Evolutionary conservation across 2,888 invertebrate species (phyloP).

Genomic region (Lysandra coridon): DNA sequence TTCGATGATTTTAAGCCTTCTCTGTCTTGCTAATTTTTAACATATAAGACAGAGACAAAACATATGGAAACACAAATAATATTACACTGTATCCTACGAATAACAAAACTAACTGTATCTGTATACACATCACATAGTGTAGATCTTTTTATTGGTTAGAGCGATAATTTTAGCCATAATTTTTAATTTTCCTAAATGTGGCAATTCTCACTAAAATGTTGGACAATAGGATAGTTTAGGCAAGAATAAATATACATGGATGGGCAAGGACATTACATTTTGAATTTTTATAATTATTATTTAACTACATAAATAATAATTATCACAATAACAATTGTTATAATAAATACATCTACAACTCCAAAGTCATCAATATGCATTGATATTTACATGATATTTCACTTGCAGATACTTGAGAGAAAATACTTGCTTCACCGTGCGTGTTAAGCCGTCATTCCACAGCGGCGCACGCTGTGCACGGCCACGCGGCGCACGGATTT

Average conservation of each 20-base stretch:
- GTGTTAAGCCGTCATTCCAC: no score
- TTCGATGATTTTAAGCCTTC: no score
- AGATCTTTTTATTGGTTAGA: no score
- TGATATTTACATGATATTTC: conserved; percentile 1
- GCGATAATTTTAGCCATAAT: neutral
- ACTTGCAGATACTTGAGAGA: no score
- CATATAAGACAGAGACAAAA: no score
- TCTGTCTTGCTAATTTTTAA: no score
- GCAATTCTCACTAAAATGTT: neutral
- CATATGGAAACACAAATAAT: no score
- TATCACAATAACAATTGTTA: neutral
- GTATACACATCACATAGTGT: no score
- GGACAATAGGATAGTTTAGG: neutral
- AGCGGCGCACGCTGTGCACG: no score
- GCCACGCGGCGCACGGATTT: no score
- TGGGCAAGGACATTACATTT: conserved; percentile 2
- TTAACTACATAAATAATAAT: conserved; percentile 15
- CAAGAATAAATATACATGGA: conserved; percentile 3
- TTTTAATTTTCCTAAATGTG: conserved; percentile 9
- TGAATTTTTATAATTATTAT: neutral
- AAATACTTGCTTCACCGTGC: neutral
- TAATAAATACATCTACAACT: neutral
- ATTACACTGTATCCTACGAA: no score
- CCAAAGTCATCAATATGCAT: neutral
- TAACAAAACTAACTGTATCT: no score